Base-by-base conservation (phyloP, 2,888 invertebrate genomes). In the Ptychoptera contaminata region DNA sequence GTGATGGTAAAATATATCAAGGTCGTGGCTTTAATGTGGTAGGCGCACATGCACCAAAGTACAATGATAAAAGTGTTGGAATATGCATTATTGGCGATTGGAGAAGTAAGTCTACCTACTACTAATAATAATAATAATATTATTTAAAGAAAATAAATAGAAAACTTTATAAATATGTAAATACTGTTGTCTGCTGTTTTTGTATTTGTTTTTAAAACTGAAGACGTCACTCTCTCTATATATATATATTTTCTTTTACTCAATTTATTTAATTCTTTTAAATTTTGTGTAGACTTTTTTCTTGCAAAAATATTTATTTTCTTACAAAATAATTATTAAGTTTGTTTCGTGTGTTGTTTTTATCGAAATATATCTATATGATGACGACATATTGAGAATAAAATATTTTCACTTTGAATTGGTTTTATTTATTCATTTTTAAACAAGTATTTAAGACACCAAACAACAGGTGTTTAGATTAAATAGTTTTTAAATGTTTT, bases 41-140 rank as follows among this genome's bases (percentile, higher is more conserved):
- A 1, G 84, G 83, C 1, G 81, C 82, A 0, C 85, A 86, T 59
- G 77, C 83, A 0, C 72, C 74, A 4, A 63, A 62, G 46, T 82
- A 78, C 64, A 84, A 79, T 60, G 66, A 67, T 49, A 67, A 69
- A 55, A 80, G 81, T 57, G 70, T 82, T 39, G 82, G 82, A 14
- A 76, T 83, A 48, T 77, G 78, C 50, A 57, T 82, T 10, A 82
- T 82, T 48, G 82, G 40, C 12, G 23, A 23, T 23, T 23, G 23
- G 23, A 23, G n/a, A 8, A 15, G 34, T 37, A 29, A 29, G 16
- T 30, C 5, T n/a, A n/a, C n/a, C n/a, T n/a, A n/a, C n/a, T n/a
- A n/a, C n/a, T n/a, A n/a, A n/a, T n/a, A n/a, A n/a, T n/a, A n/a
- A n/a, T n/a, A n/a, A n/a, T n/a, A 23, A 41, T 12, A 42, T 40